Evolutionary conservation across 1,140 invertebrate genomes (phyloP), one percentile per base, ranked within the genome.

Genomic region (Bombus vancouverensis): DNA sequence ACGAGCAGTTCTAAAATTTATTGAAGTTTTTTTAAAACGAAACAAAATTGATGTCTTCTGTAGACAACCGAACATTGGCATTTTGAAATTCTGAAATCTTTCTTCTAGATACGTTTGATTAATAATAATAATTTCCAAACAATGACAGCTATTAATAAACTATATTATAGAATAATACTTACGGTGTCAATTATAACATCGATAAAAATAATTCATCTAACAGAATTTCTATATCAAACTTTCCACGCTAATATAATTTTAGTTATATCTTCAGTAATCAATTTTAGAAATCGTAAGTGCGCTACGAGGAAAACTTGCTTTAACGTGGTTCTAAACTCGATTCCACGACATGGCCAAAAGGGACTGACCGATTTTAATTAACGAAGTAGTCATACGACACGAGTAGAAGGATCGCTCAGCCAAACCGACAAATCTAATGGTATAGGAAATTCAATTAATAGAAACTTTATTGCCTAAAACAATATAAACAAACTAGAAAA

Each of bases 351-450:
- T 62, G 10, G 9, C 13, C 37, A 28, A 62, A 62, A 77, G 37
- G 53, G 13, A 62, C 37, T 39, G 57, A 42, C 34, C 34, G 53
- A 42, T 77, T 59, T 77, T n/a, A 62, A 77, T 77, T 77, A 62
- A 13, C 53, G n/a, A 32, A 47, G 3, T 28, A 73, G n/a, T 44
- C 72, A 47, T 6, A 42, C 42, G 18, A 9, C 10, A 12, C 71
- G 15, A 73, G 42, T 44, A 32, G 15, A 73, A 47, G 42, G n/a
- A 74, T 47, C 42, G 1, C 18, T 44, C 39, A 18, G 8, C 2
- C 28, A 34, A 18, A 53, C 39, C 18, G 39, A 10, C 15, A 34
- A 74, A 74, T 6, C 9, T 15, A 57, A 57, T 15, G 22, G 34
- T 10, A 34, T 6, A 18, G 65, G 32, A 18, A 34, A 66, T 66